These are phyloP conservation scores for Dissostichus mawsoni DNA, from an alignment of 2,113 vertebrate genomes.

Conservation along the genomic window DNA sequence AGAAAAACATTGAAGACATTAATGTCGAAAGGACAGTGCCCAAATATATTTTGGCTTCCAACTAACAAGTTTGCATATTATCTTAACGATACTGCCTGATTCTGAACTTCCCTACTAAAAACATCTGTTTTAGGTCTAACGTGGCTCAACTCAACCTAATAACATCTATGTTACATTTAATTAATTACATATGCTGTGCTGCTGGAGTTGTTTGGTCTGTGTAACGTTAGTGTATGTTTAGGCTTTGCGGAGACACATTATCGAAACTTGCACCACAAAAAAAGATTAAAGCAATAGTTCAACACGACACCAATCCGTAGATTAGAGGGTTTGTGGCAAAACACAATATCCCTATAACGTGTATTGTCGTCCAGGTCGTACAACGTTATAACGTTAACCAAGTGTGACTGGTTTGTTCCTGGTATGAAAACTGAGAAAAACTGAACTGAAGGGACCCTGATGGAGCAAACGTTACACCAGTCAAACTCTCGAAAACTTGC, in stretches of 20 bases:
- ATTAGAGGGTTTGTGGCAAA: background rate
- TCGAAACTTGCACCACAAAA: conserved; percentile 33
- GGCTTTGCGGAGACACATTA: background rate
- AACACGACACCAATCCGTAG: background rate
- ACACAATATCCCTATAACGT: background rate
- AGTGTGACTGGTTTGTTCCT: conserved; percentile 9
- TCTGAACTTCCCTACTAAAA: conserved; percentile 17
- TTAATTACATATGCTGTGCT: background rate
- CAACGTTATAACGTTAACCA: background rate
- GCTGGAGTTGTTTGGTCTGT: background rate
- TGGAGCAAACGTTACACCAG: conserved; percentile 22
- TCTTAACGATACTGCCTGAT: background rate
- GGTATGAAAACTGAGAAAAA: background rate
- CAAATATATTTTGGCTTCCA: background rate
- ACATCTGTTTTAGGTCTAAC: background rate
- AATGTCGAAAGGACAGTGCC: background rate
- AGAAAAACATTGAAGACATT: background rate
- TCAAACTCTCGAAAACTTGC: conserved; percentile 55
- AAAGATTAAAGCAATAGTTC: background rate
- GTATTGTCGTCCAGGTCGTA: background rate
- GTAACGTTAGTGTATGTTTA: background rate
- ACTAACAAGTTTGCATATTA: conserved; percentile 23
- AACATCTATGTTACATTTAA: no score
- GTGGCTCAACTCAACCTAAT: background rate
- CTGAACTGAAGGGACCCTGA: background rate